phyloP scores from a whole-genome alignment of 64 coral and sea anemone species.

The Montipora capricornis region DNA sequence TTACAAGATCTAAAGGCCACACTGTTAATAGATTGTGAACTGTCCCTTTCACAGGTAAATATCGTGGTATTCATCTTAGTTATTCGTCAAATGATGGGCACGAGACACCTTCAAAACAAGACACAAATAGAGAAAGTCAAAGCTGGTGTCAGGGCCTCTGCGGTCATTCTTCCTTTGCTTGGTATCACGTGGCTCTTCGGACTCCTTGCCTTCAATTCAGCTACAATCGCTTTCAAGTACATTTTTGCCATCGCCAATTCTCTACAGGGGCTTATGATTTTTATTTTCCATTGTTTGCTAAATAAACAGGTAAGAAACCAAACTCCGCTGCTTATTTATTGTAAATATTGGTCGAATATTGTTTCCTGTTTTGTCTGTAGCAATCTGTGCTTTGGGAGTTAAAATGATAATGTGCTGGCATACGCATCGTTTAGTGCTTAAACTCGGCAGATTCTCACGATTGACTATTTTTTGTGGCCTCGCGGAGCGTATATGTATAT shows the following conservation, averaged over 20 bases:
- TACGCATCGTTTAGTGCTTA: no score
- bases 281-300: slow-evolving; percentile 7
- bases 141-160: slow-evolving; percentile 69
- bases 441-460: no score
- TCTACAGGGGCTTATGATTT: slow-evolving; percentile 73
- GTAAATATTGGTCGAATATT: no score
- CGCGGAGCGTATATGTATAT: no score
- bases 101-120: slow-evolving; percentile 61
- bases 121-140: slow-evolving; percentile 58
- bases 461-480: no score
- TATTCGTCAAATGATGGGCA: slow-evolving; percentile 77
- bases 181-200: slow-evolving; percentile 76
- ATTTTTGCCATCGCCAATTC: slow-evolving; percentile 64
- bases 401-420: no score
- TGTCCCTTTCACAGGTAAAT: slow-evolving; percentile 31
- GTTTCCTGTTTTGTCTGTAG: no score
- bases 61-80: slow-evolving; percentile 56
- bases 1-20: no score
- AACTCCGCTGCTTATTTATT: no score
- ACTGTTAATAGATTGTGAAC: no score
- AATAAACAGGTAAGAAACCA: no score
- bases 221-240: slow-evolving; percentile 44
- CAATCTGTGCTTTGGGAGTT: no score
- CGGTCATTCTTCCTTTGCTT: slow-evolving; percentile 69
- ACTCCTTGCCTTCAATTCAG: slow-evolving; percentile 39